Base-by-base conservation (phyloP, 2,797 vertebrate genomes). In the Galaxias olidus region DNA sequence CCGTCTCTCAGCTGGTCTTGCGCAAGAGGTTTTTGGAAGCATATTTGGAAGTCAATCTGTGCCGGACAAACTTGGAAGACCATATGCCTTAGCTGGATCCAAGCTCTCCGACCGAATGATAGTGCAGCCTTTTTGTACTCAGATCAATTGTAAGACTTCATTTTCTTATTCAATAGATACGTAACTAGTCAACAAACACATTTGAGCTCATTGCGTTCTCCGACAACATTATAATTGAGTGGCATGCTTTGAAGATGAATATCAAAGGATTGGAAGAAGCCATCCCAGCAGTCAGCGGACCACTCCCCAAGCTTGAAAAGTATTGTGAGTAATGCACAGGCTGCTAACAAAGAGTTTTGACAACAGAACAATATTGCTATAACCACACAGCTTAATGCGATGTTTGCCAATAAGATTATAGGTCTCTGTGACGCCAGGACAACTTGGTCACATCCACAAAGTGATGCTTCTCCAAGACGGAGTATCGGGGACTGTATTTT, bases 301-400 rank as follows among this genome's bases (percentile, higher is more conserved):
- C 54, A 60, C 77, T 81, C 72, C 77, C 77, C 47, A 69, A 48
- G 49, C 51, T 55, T 60, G 73, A 61, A 56, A 77, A 61, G 43
- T 8, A 43, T n/a, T 41, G 30, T 58, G 18, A 8, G 15, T 43
- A 52, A 10, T 67, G 61, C 54, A 46, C 4, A 19, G 44, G n/a
- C 49, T 69, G 30, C 30, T 66, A 76, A 73, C 52, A 51, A n/a
- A 73, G 58, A 62, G 67, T 65, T 68, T 63, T 55, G 66, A 77
- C 71, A 68, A 54, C 54, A 67, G 45, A 79, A 81, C 83, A 82
- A 85, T 83, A 80, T 72, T 69, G 40, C 45, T 59, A 69, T 59
- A 80, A 70, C 68, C 82, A 65, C 71, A 66, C 8, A 4, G 5
- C 44, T 51, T 79, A 81, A 87, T 86, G 75, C 83, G 66, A 84